Percentiles rank a stretch among this genome's conserved stretches.
Evolutionary conservation across 2,797 vertebrate genomes (phyloP).

Genomic region (Halcyon chelicuti): DNA sequence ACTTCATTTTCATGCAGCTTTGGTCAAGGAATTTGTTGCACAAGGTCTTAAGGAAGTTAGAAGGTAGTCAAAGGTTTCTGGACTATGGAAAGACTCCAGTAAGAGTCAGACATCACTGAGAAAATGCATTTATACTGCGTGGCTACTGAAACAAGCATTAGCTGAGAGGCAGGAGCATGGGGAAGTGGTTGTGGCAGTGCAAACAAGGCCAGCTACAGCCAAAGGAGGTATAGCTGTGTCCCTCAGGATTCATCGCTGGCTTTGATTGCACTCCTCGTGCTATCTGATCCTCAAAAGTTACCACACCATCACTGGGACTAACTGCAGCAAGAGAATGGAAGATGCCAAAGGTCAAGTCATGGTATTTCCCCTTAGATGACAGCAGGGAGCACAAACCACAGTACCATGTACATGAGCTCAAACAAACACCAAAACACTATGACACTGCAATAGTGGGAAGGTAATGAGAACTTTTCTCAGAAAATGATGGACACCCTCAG

Average conservation of each 20-base stretch:
- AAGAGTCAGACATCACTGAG: neutral
- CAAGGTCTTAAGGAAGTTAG: neutral
- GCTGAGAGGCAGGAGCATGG: neutral
- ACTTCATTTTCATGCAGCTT: neutral
- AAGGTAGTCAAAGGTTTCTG: neutral
- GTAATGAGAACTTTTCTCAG: neutral
- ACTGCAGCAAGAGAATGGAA: neutral
- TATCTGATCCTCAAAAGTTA: neutral
- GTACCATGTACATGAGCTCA: neutral
- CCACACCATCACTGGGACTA: neutral
- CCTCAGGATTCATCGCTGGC: neutral
- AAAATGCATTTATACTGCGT: neutral
- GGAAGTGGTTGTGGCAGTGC: neutral
- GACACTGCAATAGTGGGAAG: neutral
- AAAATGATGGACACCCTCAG: neutral
- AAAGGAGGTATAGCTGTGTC: neutral
- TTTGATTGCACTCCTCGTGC: neutral
- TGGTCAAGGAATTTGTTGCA: neutral
- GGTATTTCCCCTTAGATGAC: neutral
- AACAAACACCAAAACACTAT: neutral
- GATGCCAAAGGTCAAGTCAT: neutral
- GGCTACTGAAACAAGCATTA: accelerated
- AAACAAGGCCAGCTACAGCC: neutral
- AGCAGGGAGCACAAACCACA: neutral
- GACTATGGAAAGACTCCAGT: accelerated